Base-by-base conservation (phyloP, 1,140 invertebrate genomes). In the Drosophila watanabei region DNA sequence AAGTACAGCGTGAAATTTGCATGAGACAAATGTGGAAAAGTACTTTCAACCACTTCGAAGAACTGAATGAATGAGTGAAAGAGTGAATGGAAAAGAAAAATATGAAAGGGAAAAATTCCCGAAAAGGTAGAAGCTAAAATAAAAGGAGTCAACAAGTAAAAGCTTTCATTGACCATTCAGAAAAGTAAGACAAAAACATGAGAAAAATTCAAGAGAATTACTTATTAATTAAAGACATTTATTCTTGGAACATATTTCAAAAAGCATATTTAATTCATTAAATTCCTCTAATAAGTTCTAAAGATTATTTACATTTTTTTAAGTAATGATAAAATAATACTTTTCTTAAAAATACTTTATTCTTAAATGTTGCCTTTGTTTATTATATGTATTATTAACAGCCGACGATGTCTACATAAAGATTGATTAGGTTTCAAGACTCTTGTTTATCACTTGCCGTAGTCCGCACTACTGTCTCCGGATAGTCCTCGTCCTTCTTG, bases 401-500 rank as follows among this genome's bases (percentile, higher is more conserved):
- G 33, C 6, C 14, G 5, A 10, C 18, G 5, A 24, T 14, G 4
- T 7, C 18, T 20, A 20, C 20, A 56, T 16, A 6, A 37, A 37
- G 0, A n/a, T 24, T 0, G 24, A 20, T 4, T 1, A 16, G 6
- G 0, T 37, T 24, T 39, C 13, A n/a, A 1, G 9, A 1, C 0
- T 28, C 9, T 14, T 14, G 4, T 5, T 13, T 8, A 7, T 33
- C 3, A 2, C 32, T 20, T 13, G 5, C 16, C 2, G 10, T 33
- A 16, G 5, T 13, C 10, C 6, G 16, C 20, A 28, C 58, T 28
- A 5, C 9, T 5, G 24, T 18, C 14, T 28, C 11, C 7, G 71
- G 54, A 64, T 89, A 89, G 18, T 82, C 61, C 16, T 52, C 81
- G 24, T 86, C 48, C 56, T 68, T 76, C 20, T 76, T 18, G n/a